phyloP scores from a whole-genome alignment of 1,140 invertebrate species.

The Sipha flava region DNA sequence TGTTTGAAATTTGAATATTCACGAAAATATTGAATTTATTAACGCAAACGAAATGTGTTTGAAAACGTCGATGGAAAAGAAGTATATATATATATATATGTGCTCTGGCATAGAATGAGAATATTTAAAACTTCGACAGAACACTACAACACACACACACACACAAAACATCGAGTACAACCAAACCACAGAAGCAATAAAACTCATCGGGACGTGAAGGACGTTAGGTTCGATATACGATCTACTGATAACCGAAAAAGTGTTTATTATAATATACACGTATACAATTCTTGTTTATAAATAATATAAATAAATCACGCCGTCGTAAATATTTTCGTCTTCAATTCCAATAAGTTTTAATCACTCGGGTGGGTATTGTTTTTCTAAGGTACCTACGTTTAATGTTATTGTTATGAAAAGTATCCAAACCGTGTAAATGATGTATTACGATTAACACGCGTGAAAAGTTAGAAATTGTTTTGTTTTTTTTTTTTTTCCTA shows the following conservation, averaged over 20 bases:
- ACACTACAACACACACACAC: not conserved
- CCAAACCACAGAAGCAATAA: not conserved
- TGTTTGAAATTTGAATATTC: not conserved
- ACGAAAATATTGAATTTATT: not conserved
- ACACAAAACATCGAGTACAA: not conserved
- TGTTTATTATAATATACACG: no score
- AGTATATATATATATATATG: not conserved
- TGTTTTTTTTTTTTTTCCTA: not conserved
- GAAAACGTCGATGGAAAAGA: not conserved
- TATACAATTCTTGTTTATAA: not conserved
- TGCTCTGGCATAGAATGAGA: not conserved
- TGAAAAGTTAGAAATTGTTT: no score
- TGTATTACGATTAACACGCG: no score
- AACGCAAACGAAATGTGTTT: not conserved
- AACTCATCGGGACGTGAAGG: slow-evolving; percentile 7
- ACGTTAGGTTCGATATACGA: not conserved
- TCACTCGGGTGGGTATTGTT: no score
- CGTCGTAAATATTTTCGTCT: not conserved
- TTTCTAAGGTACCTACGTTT: no score
- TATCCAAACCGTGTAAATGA: no score
- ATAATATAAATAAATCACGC: not conserved
- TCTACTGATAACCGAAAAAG: not conserved
- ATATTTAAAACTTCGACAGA: not conserved
- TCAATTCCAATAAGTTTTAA: no score
- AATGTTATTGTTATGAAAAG: no score